Conservation (phyloP, 37 sponge, comb jelly and placozoan species). For the Cladorhizidae sp. region DNA sequence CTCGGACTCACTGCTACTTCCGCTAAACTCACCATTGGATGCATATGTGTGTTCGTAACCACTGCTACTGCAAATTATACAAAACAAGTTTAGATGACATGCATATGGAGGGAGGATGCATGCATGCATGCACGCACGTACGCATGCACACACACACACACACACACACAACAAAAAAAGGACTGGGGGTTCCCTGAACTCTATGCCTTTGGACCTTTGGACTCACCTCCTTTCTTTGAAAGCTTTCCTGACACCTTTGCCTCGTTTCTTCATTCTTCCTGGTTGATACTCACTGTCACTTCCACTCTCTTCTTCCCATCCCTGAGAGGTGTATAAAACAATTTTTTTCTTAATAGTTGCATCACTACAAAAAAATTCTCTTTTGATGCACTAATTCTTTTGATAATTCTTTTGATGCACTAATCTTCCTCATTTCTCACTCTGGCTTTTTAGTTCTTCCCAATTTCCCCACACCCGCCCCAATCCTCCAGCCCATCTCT, state of each 20-base stretch:
- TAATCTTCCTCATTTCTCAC: neutral
- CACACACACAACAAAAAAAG: no score
- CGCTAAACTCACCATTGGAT: neutral
- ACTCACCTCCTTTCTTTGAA: conserved; percentile 14
- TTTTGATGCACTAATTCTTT: neutral
- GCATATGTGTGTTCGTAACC: conserved; percentile 8
- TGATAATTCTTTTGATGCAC: neutral
- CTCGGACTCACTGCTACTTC: conserved; percentile 52
- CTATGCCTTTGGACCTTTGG: no score
- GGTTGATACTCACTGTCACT: conserved; percentile 63
- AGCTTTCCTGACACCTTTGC: conserved; percentile 5
- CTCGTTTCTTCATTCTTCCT: conserved; percentile 24
- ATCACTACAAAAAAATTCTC: no score
- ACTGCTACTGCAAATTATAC: neutral
- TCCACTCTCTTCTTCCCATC: conserved; percentile 8
- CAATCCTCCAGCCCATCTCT: no score
- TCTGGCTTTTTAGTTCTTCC: neutral
- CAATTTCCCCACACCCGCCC: no score
- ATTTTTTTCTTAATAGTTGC: no score
- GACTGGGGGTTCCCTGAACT: no score
- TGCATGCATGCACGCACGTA: conserved; percentile 22
- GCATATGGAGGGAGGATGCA: neutral
- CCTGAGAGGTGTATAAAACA: neutral
- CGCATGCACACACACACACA: no score
- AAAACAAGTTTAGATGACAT: no score